These are phyloP conservation scores for Propithecus deckenii DNA, from an alignment of 2,797 vertebrate species.

Conservation along the genomic window DNA sequence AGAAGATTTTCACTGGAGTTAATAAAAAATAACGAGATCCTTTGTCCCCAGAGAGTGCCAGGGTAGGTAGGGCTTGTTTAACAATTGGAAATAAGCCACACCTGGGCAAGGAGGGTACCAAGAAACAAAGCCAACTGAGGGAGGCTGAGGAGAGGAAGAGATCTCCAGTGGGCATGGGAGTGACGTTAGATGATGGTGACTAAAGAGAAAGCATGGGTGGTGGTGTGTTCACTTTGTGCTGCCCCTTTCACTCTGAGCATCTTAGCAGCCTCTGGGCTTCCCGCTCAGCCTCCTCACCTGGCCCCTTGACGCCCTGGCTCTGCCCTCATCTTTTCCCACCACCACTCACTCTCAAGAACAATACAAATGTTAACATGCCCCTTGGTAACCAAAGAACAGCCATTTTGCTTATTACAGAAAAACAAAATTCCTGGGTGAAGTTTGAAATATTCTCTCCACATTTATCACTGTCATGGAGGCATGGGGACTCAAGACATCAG, in stretches of 20 bases:
- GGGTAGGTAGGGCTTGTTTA: not conserved
- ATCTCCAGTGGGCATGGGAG: not conserved
- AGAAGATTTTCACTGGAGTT: not conserved
- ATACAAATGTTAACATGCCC: not conserved
- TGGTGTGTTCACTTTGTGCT: rapidly evolving
- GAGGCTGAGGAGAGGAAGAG: not conserved
- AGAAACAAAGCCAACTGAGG: not conserved
- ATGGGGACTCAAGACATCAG: not conserved
- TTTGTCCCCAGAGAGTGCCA: not conserved
- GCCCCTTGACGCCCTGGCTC: rapidly evolving
- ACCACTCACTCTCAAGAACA: not conserved
- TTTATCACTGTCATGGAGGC: not conserved
- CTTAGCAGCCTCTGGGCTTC: not conserved
- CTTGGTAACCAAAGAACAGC: not conserved
- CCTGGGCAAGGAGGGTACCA: not conserved
- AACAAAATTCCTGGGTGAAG: not conserved
- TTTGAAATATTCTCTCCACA: not conserved
- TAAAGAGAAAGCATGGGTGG: rapidly evolving
- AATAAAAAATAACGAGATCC: not conserved
- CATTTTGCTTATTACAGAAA: not conserved
- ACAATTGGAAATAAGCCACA: not conserved
- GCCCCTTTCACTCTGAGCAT: rapidly evolving
- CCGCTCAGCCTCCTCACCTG: not conserved
- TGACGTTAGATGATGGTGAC: too few species aligned
- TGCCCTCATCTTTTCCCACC: not conserved